Evolutionary conservation across 1,140 invertebrate genomes (phyloP).

Genomic region (Drosophila pandora): DNA sequence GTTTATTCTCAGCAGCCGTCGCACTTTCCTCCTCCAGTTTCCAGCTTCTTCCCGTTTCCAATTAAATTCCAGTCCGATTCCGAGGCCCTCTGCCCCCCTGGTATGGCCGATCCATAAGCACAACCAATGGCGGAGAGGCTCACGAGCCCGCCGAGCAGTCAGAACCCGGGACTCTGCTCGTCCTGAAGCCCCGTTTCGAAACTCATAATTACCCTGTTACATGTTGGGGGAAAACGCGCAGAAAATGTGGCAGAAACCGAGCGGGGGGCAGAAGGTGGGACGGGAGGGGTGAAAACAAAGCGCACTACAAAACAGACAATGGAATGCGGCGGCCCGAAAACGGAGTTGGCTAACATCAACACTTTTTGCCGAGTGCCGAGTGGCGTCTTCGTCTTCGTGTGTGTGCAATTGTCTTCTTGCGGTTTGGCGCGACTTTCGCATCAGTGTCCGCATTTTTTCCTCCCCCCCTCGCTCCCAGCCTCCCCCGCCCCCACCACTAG

Average conservation of each 20-base stretch:
- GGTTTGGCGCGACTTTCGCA: constrained; percentile 70
- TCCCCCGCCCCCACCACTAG: neutral
- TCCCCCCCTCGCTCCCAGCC: neutral
- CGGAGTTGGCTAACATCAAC: constrained; percentile 75
- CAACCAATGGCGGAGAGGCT: neutral
- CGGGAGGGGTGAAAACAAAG: constrained; percentile 49
- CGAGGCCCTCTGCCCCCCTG: constrained; percentile 30
- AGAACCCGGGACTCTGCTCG: neutral
- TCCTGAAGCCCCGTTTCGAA: neutral
- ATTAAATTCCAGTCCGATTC: constrained; percentile 69
- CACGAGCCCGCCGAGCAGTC: neutral
- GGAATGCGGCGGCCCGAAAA: constrained; percentile 72
- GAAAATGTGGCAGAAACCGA: neutral
- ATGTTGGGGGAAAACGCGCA: constrained; percentile 30
- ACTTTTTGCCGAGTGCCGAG: constrained; percentile 38
- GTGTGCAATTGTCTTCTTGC: constrained; percentile 66
- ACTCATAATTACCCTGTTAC: constrained; percentile 15
- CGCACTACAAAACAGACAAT: constrained; percentile 73
- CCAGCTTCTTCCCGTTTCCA: constrained; percentile 51
- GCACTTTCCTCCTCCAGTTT: neutral
- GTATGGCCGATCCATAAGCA: constrained; percentile 31
- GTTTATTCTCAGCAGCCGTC: constrained; percentile 50
- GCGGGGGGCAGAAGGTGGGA: constrained; percentile 6
- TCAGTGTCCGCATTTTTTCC: constrained; percentile 70
- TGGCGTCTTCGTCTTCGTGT: neutral